These are phyloP conservation scores for Piprites chloris DNA, from an alignment of 2,113 vertebrate species.

Conservation along the genomic window DNA sequence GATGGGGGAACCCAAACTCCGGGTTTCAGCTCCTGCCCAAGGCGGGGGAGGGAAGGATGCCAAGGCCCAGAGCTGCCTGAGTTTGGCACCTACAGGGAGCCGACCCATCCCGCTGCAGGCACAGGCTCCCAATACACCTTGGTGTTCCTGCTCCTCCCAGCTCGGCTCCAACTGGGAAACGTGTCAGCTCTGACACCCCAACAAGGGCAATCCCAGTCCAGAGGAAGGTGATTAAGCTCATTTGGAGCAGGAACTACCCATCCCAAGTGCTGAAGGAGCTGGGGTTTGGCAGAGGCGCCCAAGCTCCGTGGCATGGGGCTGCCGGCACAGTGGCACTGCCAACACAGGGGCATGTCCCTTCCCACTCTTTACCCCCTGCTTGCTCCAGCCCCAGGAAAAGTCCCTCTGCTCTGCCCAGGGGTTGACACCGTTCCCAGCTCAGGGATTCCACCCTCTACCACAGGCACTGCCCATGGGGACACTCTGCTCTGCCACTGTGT, in stretches of 20 bases:
- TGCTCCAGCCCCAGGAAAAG: not conserved
- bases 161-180: not conserved
- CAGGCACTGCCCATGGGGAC: not conserved
- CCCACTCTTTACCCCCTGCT: too few species aligned
- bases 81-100: not conserved
- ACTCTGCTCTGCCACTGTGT: fast-evolving
- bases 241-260: not conserved
- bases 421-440: not conserved
- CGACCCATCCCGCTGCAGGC: fast-evolving
- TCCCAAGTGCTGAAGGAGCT: fast-evolving
- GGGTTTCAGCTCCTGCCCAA: not conserved
- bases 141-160: not conserved
- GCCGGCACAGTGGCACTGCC: not conserved
- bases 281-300: not conserved
- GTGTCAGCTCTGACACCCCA: not conserved
- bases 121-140: fast-evolving
- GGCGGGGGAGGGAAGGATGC: not conserved
- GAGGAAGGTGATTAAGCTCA: not conserved
- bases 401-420: not conserved
- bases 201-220: not conserved
- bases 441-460: not conserved
- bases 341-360: fast-evolving
- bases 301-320: fast-evolving
- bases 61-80: not conserved
- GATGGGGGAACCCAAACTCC: constrained; percentile 13